Base-by-base conservation (phyloP, 1,140 invertebrate species). In the Achatina immaculata region DNA sequence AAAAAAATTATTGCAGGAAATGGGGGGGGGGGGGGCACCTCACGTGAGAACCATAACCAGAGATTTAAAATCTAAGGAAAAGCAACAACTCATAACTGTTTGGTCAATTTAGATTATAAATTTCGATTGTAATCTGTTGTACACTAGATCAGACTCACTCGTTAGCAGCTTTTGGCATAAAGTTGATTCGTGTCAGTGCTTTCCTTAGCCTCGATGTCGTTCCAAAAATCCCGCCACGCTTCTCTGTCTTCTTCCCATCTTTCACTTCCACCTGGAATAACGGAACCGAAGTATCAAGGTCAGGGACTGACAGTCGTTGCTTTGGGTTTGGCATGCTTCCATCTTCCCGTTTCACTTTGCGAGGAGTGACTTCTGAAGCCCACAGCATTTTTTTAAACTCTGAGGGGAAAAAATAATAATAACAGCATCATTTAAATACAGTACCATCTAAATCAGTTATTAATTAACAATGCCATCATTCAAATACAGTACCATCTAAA, bases 121-220 rank as follows among this genome's bases (percentile, higher is more conserved):
- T n/a, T n/a, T n/a, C n/a, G n/a, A n/a, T n/a, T n/a, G n/a, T n/a
- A n/a, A n/a, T n/a, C n/a, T n/a, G n/a, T n/a, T n/a, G n/a, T n/a
- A n/a, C n/a, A n/a, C n/a, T n/a, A n/a, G n/a, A n/a, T n/a, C n/a
- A n/a, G n/a, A 65, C 81, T 40, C 42, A 78, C 65, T 69, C 72
- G 72, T 80, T 80, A 1, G 72, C 2, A 72, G 55, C 96, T 92
- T 96, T 97, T 87, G 96, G 95, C 83, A 97, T 93, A 87, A 97
- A 94, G 89, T 96, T 97, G 93, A 98, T 96, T 91, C 96, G 97
- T 92, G 95, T 95, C 82, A 98, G 93, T 75, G 96, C 96, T 92
- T 96, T 97, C 84, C 96, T 95, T 68, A 98, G 91, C 86, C 95
- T 93, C 78, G 94, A 94, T 87, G 96, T 96, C 34, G 95, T 95